Percentiles rank a stretch among this genome's conserved stretches.
phyloP scores from a whole-genome alignment of 2,888 invertebrate genomes.

The Zygaena filipendulae region DNA sequence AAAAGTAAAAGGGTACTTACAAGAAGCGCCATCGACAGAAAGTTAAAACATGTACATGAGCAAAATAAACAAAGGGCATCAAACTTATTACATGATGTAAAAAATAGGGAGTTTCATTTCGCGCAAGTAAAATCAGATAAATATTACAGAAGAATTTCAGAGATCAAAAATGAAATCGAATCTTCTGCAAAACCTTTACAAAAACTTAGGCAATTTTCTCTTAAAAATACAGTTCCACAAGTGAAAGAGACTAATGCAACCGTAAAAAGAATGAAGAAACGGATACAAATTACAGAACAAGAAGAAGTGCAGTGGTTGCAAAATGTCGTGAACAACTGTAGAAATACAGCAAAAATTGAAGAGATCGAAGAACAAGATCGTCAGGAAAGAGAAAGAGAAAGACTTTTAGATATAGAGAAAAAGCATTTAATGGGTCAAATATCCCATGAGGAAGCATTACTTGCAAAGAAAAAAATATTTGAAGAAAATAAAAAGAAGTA shows the following conservation, averaged over 20 bases:
- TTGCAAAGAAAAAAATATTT: conserved; percentile 60
- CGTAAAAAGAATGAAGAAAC: conserved; percentile 60
- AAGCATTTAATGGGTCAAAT: conserved; percentile 70
- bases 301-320: conserved; percentile 62
- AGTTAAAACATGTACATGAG: conserved; percentile 34
- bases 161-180: conserved; percentile 31
- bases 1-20: conserved; percentile 40
- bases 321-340: conserved; percentile 52
- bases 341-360: conserved; percentile 42
- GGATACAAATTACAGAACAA: conserved; percentile 48
- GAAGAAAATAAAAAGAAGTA: conserved; percentile 61
- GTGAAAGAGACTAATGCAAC: conserved; percentile 60
- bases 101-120: conserved; percentile 32
- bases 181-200: conserved; percentile 20
- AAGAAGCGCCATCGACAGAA: conserved; percentile 42
- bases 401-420: conserved; percentile 62
- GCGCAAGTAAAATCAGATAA: conserved; percentile 34
- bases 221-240: conserved; percentile 20
- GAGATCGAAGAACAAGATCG: conserved; percentile 52
- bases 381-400: conserved; percentile 51
- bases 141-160: conserved; percentile 26
- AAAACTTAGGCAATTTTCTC: conserved; percentile 20
- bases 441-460: conserved; percentile 67
- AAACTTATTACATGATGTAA: conserved; percentile 34
- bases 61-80: conserved; percentile 43